phyloP scores from a whole-genome alignment of 2,113 vertebrate species.

The Aix galericulata region DNA sequence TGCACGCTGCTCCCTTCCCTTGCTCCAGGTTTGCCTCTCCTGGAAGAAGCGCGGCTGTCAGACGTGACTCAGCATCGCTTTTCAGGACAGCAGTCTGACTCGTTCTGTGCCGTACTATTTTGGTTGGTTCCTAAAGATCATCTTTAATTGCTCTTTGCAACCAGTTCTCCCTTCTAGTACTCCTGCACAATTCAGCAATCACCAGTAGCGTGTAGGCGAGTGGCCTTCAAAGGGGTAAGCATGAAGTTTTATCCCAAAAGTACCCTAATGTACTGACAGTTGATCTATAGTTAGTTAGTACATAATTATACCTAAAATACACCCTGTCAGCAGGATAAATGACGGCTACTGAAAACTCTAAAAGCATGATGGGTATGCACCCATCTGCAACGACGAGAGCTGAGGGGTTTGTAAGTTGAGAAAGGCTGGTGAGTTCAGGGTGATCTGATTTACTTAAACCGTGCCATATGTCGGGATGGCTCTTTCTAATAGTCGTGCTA shows the following conservation, averaged over 20 bases:
- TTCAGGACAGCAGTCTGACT: neutral
- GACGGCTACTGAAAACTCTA: constrained; percentile 66
- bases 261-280: constrained; percentile 56
- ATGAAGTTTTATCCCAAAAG: constrained; percentile 63
- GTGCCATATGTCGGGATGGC: constrained; percentile 50
- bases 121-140: constrained; percentile 10
- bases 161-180: neutral
- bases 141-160: constrained; percentile 1
- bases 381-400: constrained; percentile 57
- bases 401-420: constrained; percentile 64
- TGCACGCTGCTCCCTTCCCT: neutral
- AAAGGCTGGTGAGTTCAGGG: constrained; percentile 50
- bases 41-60: neutral
- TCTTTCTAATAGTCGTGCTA: constrained; percentile 37
- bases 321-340: constrained; percentile 66
- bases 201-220: constrained; percentile 26
- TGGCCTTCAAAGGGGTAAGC: constrained; percentile 55
- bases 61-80: constrained; percentile 5
- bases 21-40: neutral
- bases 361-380: constrained; percentile 64
- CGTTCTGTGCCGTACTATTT: neutral
- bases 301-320: constrained; percentile 71
- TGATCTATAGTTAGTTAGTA: constrained; percentile 73
- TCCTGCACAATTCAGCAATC: constrained; percentile 31
- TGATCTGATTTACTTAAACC: constrained; percentile 59